Evolutionary conservation across 2,888 invertebrate genomes (phyloP).

Genomic region (Calliopum simillimum): DNA sequence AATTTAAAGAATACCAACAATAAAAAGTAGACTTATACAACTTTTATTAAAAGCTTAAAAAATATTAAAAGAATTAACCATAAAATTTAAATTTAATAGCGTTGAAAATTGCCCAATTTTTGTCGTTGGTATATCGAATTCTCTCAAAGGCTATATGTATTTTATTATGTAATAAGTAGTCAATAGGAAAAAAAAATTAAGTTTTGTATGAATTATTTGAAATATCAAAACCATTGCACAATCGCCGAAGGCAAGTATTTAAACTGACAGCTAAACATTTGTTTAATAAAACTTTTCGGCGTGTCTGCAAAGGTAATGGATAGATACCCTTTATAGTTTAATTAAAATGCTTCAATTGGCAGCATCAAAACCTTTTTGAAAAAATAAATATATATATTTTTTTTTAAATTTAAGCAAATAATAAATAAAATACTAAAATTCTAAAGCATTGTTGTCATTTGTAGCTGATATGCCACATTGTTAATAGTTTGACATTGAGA

Average conservation of each 20-base stretch:
- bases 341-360: slow-evolving; percentile 23
- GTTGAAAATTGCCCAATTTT: no score
- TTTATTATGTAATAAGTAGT: no score
- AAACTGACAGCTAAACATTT: slow-evolving; percentile 47
- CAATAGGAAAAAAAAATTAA: no score
- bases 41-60: no score
- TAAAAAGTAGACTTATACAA: neutral
- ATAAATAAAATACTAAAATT: neutral
- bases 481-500: no score
- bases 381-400: slow-evolving; percentile 7
- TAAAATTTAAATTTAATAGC: no score
- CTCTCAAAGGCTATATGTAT: no score
- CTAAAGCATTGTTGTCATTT: no score
- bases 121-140: no score
- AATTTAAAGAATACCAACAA: neutral
- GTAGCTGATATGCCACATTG: no score
- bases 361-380: neutral
- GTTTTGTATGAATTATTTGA: slow-evolving; percentile 30
- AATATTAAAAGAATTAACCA: no score
- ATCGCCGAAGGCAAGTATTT: slow-evolving; percentile 45
- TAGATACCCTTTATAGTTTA: slow-evolving; percentile 1
- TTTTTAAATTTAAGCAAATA: slow-evolving; percentile 17
- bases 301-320: slow-evolving; percentile 5
- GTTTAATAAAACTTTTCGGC: neutral
- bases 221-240: slow-evolving; percentile 44